Percentiles rank a stretch among this genome's conserved stretches.
Evolutionary conservation across 2,113 vertebrate genomes (phyloP).

Genomic region (Mionectes macconnelli): DNA sequence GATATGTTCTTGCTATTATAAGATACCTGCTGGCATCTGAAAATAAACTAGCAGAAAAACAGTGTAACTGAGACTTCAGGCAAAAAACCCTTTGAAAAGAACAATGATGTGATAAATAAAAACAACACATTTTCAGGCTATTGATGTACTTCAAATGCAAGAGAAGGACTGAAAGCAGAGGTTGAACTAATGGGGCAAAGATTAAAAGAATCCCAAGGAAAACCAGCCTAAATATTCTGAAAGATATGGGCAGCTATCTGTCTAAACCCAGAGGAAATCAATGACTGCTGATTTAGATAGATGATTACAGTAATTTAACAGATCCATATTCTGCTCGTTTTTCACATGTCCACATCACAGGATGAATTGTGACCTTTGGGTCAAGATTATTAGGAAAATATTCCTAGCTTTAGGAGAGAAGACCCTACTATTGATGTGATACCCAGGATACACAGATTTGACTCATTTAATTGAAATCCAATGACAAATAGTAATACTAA

Average conservation of each 20-base stretch:
- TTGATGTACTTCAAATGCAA: neutral
- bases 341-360: neutral
- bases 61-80: neutral
- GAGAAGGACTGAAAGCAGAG: neutral
- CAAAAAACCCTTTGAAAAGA: neutral
- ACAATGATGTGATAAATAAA: constrained; percentile 29
- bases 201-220: neutral
- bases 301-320: neutral
- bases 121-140: neutral
- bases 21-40: neutral
- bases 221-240: neutral
- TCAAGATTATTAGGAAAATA: neutral
- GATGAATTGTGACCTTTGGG: neutral
- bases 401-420: neutral
- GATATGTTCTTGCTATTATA: neutral
- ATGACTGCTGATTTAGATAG: neutral
- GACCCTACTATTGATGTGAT: neutral
- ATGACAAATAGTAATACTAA: neutral
- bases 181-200: neutral
- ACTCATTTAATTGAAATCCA: neutral
- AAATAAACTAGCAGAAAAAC: constrained; percentile 17
- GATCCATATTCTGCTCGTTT: neutral
- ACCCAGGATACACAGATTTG: neutral
- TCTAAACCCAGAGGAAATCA: neutral
- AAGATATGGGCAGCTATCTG: neutral